Percentiles rank a stretch among this genome's conserved stretches.
phyloP scores from a whole-genome alignment of 2,797 vertebrate genomes.

The Sebastes wilsoni region DNA sequence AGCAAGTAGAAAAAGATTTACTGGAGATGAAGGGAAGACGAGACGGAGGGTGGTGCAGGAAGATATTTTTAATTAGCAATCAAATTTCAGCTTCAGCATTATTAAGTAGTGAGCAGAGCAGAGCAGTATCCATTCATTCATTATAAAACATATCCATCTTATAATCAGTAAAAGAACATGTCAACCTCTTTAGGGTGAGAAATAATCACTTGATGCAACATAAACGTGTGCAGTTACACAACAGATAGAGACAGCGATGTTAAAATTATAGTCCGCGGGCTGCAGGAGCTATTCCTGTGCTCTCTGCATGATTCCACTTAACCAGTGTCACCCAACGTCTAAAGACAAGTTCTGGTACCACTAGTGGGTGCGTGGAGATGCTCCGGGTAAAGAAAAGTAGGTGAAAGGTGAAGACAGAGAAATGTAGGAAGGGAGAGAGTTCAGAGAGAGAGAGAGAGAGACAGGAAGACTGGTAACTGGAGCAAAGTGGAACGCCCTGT shows the following conservation, averaged over 20 bases:
- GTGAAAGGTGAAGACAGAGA: not conserved
- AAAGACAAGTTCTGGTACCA: not conserved
- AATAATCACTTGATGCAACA: not conserved
- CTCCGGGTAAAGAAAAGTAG: not conserved
- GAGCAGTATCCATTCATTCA: not conserved
- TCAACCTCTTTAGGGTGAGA: not conserved
- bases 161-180: not conserved
- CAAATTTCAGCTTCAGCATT: not conserved
- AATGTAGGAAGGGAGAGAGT: not conserved
- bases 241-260: not conserved
- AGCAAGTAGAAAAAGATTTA: not conserved
- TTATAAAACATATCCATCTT: not conserved
- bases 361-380: not conserved
- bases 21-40: not conserved
- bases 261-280: not conserved
- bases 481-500: slow-evolving; percentile 80
- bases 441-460: not conserved
- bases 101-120: not conserved
- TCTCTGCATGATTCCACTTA: not conserved
- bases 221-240: not conserved
- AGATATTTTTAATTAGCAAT: not conserved
- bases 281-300: not conserved
- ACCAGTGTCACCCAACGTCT: not conserved
- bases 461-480: slow-evolving; percentile 45
- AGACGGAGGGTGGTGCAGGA: not conserved